Evolutionary conservation across 2,888 invertebrate species (phyloP).

Genomic region (Galerucella nymphaeae): DNA sequence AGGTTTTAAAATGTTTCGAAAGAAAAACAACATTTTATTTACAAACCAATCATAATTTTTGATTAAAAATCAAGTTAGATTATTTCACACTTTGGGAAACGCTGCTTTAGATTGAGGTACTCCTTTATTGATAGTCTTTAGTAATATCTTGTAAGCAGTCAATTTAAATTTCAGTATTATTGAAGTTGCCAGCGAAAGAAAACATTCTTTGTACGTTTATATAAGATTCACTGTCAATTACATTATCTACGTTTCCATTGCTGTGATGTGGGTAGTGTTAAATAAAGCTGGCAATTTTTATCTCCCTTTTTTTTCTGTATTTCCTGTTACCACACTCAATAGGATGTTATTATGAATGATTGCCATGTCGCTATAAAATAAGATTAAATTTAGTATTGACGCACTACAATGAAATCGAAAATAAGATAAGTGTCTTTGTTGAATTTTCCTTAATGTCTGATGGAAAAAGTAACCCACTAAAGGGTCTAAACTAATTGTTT

Average conservation of each 20-base stretch:
- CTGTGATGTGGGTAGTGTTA: neutral
- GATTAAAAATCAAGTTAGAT: too few species aligned
- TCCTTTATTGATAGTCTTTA: neutral
- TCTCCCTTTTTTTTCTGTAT: neutral
- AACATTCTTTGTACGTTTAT: neutral
- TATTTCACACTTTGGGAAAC: too few species aligned
- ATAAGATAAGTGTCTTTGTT: neutral
- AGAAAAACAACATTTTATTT: too few species aligned
- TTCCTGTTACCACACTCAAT: neutral
- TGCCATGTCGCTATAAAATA: neutral
- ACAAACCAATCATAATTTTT: too few species aligned
- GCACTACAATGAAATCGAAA: neutral
- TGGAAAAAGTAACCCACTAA: too few species aligned
- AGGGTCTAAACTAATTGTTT: too few species aligned
- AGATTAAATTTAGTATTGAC: neutral
- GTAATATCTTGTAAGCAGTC: slow-evolving; percentile 1
- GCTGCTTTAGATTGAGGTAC: too few species aligned
- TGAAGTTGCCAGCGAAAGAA: neutral
- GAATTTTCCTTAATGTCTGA: neutral
- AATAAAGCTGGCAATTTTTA: neutral
- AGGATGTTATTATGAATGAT: neutral
- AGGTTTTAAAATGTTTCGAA: too few species aligned
- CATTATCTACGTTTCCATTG: neutral
- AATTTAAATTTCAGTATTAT: neutral
- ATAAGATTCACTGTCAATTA: neutral